Evolutionary conservation across 2,113 vertebrate species (phyloP), one percentile per base, ranked within the genome.

Genomic region (Eretmochelys imbricata): DNA sequence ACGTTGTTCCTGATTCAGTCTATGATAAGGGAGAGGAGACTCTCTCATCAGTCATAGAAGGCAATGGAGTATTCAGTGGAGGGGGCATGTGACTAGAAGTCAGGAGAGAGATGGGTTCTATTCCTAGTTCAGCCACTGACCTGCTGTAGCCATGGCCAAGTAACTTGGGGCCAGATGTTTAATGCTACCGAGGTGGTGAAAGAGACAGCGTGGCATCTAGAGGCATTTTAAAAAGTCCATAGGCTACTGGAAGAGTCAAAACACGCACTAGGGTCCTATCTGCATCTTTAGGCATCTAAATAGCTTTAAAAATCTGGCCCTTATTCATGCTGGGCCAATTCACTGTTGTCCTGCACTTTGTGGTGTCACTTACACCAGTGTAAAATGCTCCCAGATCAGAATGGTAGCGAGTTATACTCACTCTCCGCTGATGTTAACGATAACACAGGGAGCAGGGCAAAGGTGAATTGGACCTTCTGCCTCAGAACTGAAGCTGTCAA

Each of bases 401-500:
- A 5, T 0, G 3, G 3, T 11, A 3, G 55, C 6, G 42, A 4
- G 42, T 38, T 38, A 20, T 10, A 22, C 82, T 49, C 55, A 25
- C 80, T 62, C 7, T 49, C 13, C 46, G 0, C 0, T 0, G 27
- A 20, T 51, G 3, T 24, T 17, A 7, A 2, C 2, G 9, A 25
- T 1, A 29, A 65, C 29, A 35, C 5, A 62, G 78, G 57, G 57
- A 29, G 57, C 57, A 31, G 27, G 38, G 25, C 69, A 4, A 31
- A 54, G 57, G 62, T 13, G 46, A n/a, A 46, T 53, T 35, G 65
- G 19, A 20, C 35, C 35, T 20, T 72, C 65, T 72, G 65, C 35
- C 35, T 17, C 62, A 69, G 62, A n/a, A n/a, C 4, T 19, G 65
- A 38, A 10, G 9, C n/a, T 72, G 65, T 38, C 19, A 22, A 10